Percentiles rank a stretch among this genome's conserved stretches.
These are phyloP conservation scores for Sphenopsis melanotis DNA, from an alignment of 2,797 vertebrate genomes.

Conservation along the genomic window DNA sequence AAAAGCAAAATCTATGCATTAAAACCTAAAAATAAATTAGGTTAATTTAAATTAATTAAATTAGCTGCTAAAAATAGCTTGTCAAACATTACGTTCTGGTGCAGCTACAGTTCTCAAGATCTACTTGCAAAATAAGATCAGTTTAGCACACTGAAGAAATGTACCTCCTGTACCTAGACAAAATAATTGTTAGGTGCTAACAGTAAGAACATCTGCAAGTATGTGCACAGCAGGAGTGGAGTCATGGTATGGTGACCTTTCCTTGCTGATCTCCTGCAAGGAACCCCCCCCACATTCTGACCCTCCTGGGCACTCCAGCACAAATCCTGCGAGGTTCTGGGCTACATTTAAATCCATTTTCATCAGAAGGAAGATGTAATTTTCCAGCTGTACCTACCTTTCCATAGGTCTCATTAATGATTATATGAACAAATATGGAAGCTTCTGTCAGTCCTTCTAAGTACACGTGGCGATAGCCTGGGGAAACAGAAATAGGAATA, in stretches of 20 bases:
- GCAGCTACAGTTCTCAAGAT: not conserved
- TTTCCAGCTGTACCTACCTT: slow-evolving; percentile 80
- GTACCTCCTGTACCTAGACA: not conserved
- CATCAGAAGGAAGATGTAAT: not conserved
- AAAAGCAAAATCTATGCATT: not conserved
- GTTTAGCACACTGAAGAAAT: not conserved
- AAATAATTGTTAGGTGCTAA: not conserved
- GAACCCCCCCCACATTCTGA: accelerated
- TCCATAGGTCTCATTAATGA: slow-evolving; percentile 94
- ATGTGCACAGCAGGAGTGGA: not conserved
- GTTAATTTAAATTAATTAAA: not conserved
- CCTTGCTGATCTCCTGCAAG: not conserved
- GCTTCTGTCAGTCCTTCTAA: slow-evolving; percentile 95
- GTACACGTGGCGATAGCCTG: slow-evolving; percentile 96
- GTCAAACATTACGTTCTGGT: not conserved
- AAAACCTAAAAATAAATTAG: not conserved
- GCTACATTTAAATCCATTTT: not conserved
- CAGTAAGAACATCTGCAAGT: not conserved
- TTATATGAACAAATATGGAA: slow-evolving; percentile 95
- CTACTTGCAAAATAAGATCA: not conserved
- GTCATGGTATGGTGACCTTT: not conserved
- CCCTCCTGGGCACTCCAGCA: not conserved
- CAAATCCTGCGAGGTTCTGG: not conserved
- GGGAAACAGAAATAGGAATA: not conserved
- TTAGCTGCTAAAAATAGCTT: not conserved